A percentile compares a stretch with the other conserved stretches of the same genome.
Conservation (phyloP, 1,140 invertebrate genomes). For the Notospermus geniculatus region DNA sequence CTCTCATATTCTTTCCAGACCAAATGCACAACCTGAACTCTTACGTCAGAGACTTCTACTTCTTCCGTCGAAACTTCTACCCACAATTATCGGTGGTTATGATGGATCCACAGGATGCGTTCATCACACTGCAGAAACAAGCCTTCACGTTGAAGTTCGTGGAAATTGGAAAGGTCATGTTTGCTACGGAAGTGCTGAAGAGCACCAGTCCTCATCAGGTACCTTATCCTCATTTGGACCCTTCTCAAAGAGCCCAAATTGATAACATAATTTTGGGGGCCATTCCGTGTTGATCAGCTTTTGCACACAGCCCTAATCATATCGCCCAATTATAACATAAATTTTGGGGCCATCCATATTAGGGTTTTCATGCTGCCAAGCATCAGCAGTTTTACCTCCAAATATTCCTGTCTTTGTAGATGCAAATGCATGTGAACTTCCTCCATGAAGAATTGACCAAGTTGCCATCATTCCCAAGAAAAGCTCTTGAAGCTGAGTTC, state of each 20-base stretch:
- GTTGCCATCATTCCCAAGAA: constrained; percentile 94
- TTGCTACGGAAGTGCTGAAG: constrained; percentile 59
- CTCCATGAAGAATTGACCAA: constrained; percentile 99
- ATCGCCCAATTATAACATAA: too few relatives aligned
- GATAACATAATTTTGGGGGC: too few relatives aligned
- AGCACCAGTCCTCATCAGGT: constrained; percentile 56
- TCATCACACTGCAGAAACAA: constrained; percentile 86
- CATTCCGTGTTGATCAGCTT: too few relatives aligned
- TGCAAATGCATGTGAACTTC: constrained; percentile 67
- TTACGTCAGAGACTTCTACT: constrained; percentile 97
- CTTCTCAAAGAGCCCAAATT: too few relatives aligned
- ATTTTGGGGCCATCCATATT: too few relatives aligned
- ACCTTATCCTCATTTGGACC: too few relatives aligned
- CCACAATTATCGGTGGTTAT: constrained; percentile 93
- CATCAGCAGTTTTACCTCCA: too few relatives aligned
- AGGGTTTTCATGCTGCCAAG: too few relatives aligned
- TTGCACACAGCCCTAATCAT: too few relatives aligned
- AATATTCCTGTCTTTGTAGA: constrained; percentile 19
- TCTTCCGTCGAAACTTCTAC: constrained; percentile 97
- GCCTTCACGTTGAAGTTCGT: constrained; percentile 93
- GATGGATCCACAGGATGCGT: constrained; percentile 89
- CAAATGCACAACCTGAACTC: constrained; percentile 91
- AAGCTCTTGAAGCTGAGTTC: constrained; percentile 94
- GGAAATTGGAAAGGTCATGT: constrained; percentile 86
- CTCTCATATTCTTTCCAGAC: constrained; percentile 61